phyloP scores from a whole-genome alignment of 1,140 invertebrate genomes.

The Stenopsyche tienmushanensis region DNA sequence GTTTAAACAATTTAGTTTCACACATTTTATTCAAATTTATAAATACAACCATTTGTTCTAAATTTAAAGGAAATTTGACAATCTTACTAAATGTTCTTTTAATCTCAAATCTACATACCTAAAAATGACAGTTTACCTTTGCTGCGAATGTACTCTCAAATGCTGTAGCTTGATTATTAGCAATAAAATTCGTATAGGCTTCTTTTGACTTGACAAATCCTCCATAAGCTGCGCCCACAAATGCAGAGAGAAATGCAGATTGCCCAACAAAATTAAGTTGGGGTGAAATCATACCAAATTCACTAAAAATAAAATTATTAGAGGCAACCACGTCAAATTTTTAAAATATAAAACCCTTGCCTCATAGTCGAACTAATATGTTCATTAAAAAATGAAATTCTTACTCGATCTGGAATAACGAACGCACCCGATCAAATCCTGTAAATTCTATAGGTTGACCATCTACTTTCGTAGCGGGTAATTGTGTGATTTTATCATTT shows the following conservation, averaged over 20 bases:
- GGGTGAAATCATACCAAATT: conserved; percentile 48
- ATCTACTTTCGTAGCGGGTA: too few species aligned
- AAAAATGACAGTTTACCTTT: conserved; percentile 55
- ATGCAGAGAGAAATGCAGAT: conserved; percentile 54
- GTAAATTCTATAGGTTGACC: too few species aligned
- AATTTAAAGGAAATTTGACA: conserved; percentile 16
- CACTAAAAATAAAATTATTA: conserved; percentile 23
- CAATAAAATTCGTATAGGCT: conserved; percentile 68
- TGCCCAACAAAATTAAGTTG: conserved; percentile 62
- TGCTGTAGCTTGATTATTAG: conserved; percentile 69
- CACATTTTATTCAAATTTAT: conserved; percentile 2
- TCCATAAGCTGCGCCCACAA: conserved; percentile 64
- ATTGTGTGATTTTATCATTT: too few species aligned
- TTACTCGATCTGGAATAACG: too few species aligned
- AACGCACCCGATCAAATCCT: too few species aligned
- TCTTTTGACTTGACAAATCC: conserved; percentile 59
- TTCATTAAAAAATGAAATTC: too few species aligned
- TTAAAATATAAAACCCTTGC: too few species aligned
- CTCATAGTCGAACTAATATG: too few species aligned
- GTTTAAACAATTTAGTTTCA: conserved; percentile 6
- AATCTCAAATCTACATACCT: not conserved
- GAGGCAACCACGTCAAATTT: not conserved
- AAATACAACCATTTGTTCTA: not conserved
- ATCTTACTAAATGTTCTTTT: conserved; percentile 14
- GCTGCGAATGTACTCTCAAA: conserved; percentile 68